Evolutionary conservation across 2,797 vertebrate species (phyloP).

Genomic region (Enteromius mattozi): DNA sequence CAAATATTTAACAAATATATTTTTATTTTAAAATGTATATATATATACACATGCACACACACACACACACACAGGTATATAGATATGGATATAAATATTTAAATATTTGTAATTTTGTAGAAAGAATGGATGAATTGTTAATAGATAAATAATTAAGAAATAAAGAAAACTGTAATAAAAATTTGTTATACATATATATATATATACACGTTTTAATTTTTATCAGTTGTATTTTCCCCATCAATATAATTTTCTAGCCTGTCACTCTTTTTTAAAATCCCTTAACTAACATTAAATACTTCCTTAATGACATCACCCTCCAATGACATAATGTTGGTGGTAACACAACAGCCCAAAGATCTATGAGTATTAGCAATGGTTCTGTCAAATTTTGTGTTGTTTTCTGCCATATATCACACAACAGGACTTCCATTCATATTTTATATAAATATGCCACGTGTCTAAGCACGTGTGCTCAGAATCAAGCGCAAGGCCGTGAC

Average conservation of each 20-base stretch:
- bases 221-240: background rate
- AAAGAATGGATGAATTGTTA: too few relatives aligned
- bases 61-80: too few relatives aligned
- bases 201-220: background rate
- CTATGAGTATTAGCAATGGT: background rate
- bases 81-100: too few relatives aligned
- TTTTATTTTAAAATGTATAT: too few relatives aligned
- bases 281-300: background rate
- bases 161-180: too few relatives aligned
- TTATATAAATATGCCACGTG: background rate
- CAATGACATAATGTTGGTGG: background rate
- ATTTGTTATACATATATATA: too few relatives aligned
- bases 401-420: background rate
- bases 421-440: too few relatives aligned
- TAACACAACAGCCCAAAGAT: background rate
- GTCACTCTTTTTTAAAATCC: too few relatives aligned
- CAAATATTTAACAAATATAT: background rate
- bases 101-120: too few relatives aligned
- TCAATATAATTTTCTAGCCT: too few relatives aligned
- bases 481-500: background rate
- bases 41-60: too few relatives aligned
- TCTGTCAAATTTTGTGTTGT: background rate
- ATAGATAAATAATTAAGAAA: too few relatives aligned
- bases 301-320: background rate
- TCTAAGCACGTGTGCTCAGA: background rate